A percentile compares a stretch with the other conserved stretches of the same genome.
phyloP scores from a whole-genome alignment of 2,888 invertebrate species.

The Plutella xylostella region DNA sequence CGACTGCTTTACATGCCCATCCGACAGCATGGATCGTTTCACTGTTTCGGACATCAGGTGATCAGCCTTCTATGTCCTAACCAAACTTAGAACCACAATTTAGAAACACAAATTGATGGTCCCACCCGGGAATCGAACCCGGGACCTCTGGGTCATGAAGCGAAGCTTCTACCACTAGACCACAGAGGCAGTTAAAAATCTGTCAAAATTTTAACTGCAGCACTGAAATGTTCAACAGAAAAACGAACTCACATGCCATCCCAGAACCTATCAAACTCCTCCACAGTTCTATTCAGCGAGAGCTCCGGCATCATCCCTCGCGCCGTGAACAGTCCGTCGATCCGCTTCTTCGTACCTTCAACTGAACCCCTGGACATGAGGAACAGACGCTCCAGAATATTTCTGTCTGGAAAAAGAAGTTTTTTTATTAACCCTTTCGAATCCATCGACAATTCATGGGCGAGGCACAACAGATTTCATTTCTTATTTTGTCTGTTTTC shows the following conservation, averaged over 20 bases:
- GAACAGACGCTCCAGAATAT: slow-evolving; percentile 36
- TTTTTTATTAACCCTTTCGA: no score
- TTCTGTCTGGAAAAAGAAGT: slow-evolving; percentile 27
- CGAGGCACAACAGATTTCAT: slow-evolving; percentile 2
- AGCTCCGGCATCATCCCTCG: slow-evolving; percentile 50
- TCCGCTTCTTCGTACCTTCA: slow-evolving; percentile 40
- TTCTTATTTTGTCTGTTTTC: no score
- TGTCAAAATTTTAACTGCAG: background rate
- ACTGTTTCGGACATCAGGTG: no score
- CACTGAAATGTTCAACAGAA: background rate
- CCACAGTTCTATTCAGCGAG: slow-evolving; percentile 31
- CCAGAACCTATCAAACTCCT: slow-evolving; percentile 36
- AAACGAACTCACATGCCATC: slow-evolving; percentile 35
- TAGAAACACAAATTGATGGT: no score
- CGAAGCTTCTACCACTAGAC: no score
- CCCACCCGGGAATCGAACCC: no score
- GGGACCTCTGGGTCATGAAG: no score
- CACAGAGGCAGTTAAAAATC: background rate
- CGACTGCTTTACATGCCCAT: no score
- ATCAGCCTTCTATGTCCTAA: no score
- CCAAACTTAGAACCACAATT: no score
- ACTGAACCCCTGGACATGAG: slow-evolving; percentile 41
- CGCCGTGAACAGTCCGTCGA: slow-evolving; percentile 43
- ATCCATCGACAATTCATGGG: no score
- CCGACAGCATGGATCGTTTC: no score